Evolutionary conservation across 1,140 invertebrate species (phyloP).

Genomic region (Drosophila kohkoa): DNA sequence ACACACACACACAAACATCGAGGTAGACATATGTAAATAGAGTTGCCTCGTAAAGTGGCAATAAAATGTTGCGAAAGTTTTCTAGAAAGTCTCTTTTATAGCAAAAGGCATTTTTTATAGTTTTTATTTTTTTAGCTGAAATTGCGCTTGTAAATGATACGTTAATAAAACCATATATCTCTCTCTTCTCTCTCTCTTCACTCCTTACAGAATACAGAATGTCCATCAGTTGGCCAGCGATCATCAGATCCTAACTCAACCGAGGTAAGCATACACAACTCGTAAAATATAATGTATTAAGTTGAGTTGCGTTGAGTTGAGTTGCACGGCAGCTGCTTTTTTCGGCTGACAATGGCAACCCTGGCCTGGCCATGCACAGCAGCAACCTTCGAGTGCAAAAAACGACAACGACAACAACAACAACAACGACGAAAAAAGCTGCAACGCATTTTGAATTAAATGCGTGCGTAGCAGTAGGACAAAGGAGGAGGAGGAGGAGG

Average conservation of each 20-base stretch:
- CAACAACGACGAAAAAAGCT: slow-evolving; percentile 26
- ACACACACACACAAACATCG: slow-evolving; percentile 27
- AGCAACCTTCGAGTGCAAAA: slow-evolving; percentile 67
- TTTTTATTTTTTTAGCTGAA: slow-evolving; percentile 15
- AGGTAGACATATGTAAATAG: slow-evolving; percentile 23
- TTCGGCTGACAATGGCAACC: slow-evolving; percentile 73
- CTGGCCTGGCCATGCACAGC: slow-evolving; percentile 71
- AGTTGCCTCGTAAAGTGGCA: slow-evolving; percentile 43
- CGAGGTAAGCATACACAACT: slow-evolving; percentile 52
- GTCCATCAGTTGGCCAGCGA: slow-evolving; percentile 33
- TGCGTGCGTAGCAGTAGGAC: slow-evolving; percentile 59
- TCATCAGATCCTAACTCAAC: slow-evolving; percentile 52
- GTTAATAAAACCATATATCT: slow-evolving; percentile 26
- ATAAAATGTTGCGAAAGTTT: slow-evolving; percentile 52
- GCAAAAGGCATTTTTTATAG: slow-evolving; percentile 43
- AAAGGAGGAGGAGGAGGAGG: slow-evolving; percentile 1
- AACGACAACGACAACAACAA: slow-evolving; percentile 35
- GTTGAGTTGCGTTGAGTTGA: background rate
- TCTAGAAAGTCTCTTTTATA: slow-evolving; percentile 50
- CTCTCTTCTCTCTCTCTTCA: background rate
- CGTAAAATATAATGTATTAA: slow-evolving; percentile 4
- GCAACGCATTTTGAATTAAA: slow-evolving; percentile 81
- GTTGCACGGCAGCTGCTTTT: slow-evolving; percentile 36
- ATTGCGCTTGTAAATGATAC: slow-evolving; percentile 49
- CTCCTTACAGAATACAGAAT: slow-evolving; percentile 56